Base-by-base conservation (phyloP, 1,140 invertebrate species). In the Orchesella cincta region DNA sequence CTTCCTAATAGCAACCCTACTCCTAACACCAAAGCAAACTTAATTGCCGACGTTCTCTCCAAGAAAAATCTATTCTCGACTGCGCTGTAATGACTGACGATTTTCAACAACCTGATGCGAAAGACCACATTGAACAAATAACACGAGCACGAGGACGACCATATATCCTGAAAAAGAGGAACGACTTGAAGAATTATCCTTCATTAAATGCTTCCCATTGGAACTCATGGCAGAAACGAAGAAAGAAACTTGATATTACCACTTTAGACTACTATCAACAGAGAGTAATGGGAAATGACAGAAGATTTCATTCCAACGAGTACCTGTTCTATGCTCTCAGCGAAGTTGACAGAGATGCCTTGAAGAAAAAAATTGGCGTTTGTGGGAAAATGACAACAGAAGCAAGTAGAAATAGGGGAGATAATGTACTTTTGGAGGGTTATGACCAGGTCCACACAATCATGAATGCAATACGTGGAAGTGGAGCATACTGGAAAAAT, bases 171-270 rank as follows among this genome's bases (percentile, higher is more conserved):
- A n/a, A n/a, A n/a, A n/a, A n/a, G n/a, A n/a, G n/a, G n/a, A n/a
- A n/a, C n/a, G n/a, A n/a, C n/a, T n/a, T n/a, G n/a, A n/a, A n/a
- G n/a, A n/a, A n/a, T n/a, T n/a, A n/a, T n/a, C n/a, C n/a, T n/a
- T n/a, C n/a, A n/a, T n/a, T n/a, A n/a, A n/a, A n/a, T n/a, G n/a
- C n/a, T n/a, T n/a, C n/a, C n/a, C n/a, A n/a, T n/a, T n/a, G n/a
- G n/a, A n/a, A n/a, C n/a, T n/a, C n/a, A n/a, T n/a, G n/a, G n/a
- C n/a, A n/a, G n/a, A n/a, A n/a, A n/a, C n/a, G n/a, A n/a, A n/a
- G n/a, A n/a, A n/a, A n/a, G n/a, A n/a, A 72, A 36, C 14, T 85
- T 16, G 76, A 80, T 36, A 29, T 67, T 29, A 67, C 62, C 2
- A 29, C 31, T 14, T 14, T 67, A 3, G 62, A 29, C 12, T 67